Evolutionary conservation across 2,888 invertebrate species (phyloP).

Genomic region (Archaeoteleia sp.): DNA sequence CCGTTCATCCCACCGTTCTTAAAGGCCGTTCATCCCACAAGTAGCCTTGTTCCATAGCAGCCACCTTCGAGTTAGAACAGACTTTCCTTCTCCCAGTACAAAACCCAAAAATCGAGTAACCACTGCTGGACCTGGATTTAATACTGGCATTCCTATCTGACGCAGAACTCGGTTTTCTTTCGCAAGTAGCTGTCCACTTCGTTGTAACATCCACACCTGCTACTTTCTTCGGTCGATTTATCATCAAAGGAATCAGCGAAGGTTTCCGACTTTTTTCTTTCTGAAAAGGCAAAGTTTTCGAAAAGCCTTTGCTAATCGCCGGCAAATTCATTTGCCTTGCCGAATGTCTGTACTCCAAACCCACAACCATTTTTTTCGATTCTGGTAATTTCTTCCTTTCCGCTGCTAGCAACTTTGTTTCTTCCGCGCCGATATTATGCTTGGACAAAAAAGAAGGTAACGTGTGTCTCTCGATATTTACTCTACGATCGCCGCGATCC

Average conservation of each 20-base stretch:
- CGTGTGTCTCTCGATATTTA: slow-evolving; percentile 28
- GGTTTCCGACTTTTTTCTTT: slow-evolving; percentile 61
- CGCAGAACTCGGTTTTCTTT: slow-evolving; percentile 24
- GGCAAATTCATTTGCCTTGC: slow-evolving; percentile 28
- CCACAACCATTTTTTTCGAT: slow-evolving; percentile 12
- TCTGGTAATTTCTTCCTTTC: slow-evolving; percentile 17
- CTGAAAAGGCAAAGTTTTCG: slow-evolving; percentile 63
- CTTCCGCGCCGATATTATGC: slow-evolving; percentile 10
- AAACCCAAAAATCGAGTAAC: slow-evolving; percentile 70
- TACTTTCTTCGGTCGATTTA: slow-evolving; percentile 34
- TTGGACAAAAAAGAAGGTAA: slow-evolving; percentile 32
- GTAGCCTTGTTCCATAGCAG: slow-evolving; percentile 46
- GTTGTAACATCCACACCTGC: slow-evolving; percentile 12
- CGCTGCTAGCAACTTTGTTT: slow-evolving; percentile 4
- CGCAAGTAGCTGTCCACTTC: slow-evolving; percentile 26
- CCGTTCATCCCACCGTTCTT: slow-evolving; percentile 62
- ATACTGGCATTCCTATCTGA: slow-evolving; percentile 8
- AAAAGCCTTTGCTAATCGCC: slow-evolving; percentile 37
- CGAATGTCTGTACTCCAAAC: slow-evolving; percentile 25
- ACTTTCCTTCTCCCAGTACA: slow-evolving; percentile 68
- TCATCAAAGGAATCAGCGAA: slow-evolving; percentile 60
- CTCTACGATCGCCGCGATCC: not conserved
- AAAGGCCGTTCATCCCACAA: slow-evolving; percentile 50
- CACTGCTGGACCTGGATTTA: slow-evolving; percentile 12
- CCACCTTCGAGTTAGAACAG: slow-evolving; percentile 16